Percentiles rank a stretch among this genome's conserved stretches.
Conservation (phyloP, 2,888 invertebrate genomes). For the Ptychoptera contaminata region DNA sequence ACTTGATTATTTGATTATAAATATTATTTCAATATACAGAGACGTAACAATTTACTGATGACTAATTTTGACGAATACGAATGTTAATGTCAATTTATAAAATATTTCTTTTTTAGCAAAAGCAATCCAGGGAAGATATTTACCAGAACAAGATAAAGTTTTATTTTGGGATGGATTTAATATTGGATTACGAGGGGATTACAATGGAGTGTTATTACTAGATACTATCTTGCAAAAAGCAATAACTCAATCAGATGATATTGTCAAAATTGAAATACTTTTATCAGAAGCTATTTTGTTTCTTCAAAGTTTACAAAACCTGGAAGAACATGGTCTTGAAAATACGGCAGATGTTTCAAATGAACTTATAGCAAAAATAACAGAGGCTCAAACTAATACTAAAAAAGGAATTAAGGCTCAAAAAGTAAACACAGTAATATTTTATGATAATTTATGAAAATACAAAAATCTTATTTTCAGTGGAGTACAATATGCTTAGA, state of each 20-base stretch:
- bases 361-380: conserved; percentile 62
- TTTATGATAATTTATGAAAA: conserved; percentile 6
- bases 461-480: conserved; percentile 32
- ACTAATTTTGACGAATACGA: neutral
- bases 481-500: conserved; percentile 83
- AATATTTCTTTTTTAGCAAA: conserved; percentile 20
- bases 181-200: conserved; percentile 73
- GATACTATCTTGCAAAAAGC: conserved; percentile 81
- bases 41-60: too few relatives aligned
- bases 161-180: conserved; percentile 69
- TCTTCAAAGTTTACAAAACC: conserved; percentile 59
- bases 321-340: conserved; percentile 60
- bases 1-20: too few relatives aligned
- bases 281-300: conserved; percentile 77
- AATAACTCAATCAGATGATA: conserved; percentile 56
- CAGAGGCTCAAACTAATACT: conserved; percentile 48
- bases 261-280: conserved; percentile 69
- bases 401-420: conserved; percentile 81
- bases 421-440: conserved; percentile 44
- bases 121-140: conserved; percentile 54
- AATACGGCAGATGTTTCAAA: conserved; percentile 61
- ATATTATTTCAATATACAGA: too few relatives aligned
- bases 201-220: conserved; percentile 77
- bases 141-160: conserved; percentile 65
- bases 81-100: neutral